Base-by-base conservation (phyloP, 2,888 invertebrate species). In the Cryptops parisi region DNA sequence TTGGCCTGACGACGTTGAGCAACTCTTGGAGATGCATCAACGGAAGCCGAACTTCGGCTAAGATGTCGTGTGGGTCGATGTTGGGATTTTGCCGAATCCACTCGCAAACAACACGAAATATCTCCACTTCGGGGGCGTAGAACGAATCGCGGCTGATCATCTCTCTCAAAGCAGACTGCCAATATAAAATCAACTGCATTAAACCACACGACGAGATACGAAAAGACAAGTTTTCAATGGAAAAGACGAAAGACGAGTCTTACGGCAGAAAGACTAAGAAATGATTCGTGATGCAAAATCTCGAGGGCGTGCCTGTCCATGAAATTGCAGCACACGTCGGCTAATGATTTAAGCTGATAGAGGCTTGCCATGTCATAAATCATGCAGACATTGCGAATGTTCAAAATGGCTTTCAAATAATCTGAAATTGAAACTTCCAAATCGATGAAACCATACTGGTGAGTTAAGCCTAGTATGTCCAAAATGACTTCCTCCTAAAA, bases 371-470 rank as follows among this genome's bases (percentile, higher is more conserved):
- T 85, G 67, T 96, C 94, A 61, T 91, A 81, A 61, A 98, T 87
- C n/a, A 85, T 78, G 70, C 94, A 96, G 0, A 94, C 89, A 71
- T 96, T 98, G 63, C 81, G 76, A 51, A 87, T 76, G 51, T 84
- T 84, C 54, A 98, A 74, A 64, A 88, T 81, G 66, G 89, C 86
- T 59, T 86, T 80, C 61, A 98, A 73, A 70, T 93, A 93, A 64
- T 94, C 89, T 0, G 93, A 93, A 60, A 98, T 86, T 25, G 93
- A 82, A 0, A 79, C 73, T 74, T 97, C 94, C 60, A 98, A 70
- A 68, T 91, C 88, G 55, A 77, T 79, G 72, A 98, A 94, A 55
- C 93, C 93, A 73, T 93, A 98, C 68, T 93, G 85, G 74, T 98
- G 91, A 33, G 94, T 88, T 67, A 98, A 75, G 3, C 91, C 93